These are phyloP conservation scores for Erythrolamprus reginae DNA, from an alignment of 2,113 vertebrate species.

Conservation along the genomic window DNA sequence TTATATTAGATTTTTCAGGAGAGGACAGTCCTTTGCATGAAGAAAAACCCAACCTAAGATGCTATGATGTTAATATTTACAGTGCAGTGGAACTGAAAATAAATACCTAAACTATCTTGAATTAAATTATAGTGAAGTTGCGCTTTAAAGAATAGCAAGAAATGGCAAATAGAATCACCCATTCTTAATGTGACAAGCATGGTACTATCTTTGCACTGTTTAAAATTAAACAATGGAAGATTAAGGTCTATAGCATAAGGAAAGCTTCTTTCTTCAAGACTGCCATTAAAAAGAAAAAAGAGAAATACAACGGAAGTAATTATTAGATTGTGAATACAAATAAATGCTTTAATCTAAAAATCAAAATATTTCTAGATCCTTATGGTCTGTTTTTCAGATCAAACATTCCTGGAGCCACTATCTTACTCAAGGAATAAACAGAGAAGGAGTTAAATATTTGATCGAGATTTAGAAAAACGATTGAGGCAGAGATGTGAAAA, in stretches of 20 bases:
- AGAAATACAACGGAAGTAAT: neutral
- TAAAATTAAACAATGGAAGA: neutral
- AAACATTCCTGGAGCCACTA: neutral
- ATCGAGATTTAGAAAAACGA: neutral
- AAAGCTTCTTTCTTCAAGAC: neutral
- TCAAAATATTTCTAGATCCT: neutral
- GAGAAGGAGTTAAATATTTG: neutral
- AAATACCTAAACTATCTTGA: neutral
- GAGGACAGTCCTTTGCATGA: neutral
- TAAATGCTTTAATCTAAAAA: neutral
- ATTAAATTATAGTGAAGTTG: neutral
- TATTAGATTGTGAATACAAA: neutral
- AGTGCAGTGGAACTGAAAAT: neutral
- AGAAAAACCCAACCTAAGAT: neutral
- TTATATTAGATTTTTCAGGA: neutral
- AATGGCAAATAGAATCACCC: neutral
- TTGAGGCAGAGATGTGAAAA: too few relatives aligned
- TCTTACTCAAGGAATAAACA: neutral
- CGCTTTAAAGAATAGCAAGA: neutral
- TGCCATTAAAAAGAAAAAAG: neutral
- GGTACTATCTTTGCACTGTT: neutral
- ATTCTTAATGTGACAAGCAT: neutral
- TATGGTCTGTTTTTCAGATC: neutral
- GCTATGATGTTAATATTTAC: neutral
- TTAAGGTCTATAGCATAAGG: neutral